Percentiles rank a stretch among this genome's conserved stretches.
Conservation (phyloP, 2,113 vertebrate species). For the Motacilla alba region DNA sequence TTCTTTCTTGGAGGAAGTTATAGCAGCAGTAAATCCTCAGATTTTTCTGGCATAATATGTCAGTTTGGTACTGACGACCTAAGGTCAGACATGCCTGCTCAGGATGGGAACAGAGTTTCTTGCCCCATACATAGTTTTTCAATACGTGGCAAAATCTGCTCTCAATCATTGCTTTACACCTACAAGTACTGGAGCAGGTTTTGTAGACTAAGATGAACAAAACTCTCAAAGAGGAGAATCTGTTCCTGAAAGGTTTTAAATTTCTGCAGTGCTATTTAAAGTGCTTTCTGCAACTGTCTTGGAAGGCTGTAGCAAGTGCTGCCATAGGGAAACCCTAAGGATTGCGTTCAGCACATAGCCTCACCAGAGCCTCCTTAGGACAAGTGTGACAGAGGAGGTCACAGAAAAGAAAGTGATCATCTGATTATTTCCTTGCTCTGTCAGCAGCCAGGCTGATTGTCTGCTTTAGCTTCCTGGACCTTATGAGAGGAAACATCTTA, state of each 20-base stretch:
- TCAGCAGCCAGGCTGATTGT: background rate
- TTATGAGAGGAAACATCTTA: background rate
- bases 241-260: background rate
- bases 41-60: background rate
- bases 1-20: background rate
- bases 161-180: background rate
- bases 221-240: background rate
- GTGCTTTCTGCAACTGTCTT: background rate
- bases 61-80: background rate
- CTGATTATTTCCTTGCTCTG: background rate
- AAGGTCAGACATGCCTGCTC: background rate
- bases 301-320: background rate
- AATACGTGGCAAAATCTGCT: background rate
- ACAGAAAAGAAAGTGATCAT: background rate
- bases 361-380: background rate
- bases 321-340: background rate
- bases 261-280: background rate
- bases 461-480: background rate
- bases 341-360: background rate
- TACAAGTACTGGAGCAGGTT: background rate
- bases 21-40: background rate
- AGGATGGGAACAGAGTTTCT: background rate
- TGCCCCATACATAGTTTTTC: background rate
- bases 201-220: background rate
- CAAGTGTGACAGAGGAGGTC: background rate